Evolutionary conservation across 2,113 vertebrate species (phyloP), one percentile per base, ranked within the genome.

Genomic region (Mixornis gularis): DNA sequence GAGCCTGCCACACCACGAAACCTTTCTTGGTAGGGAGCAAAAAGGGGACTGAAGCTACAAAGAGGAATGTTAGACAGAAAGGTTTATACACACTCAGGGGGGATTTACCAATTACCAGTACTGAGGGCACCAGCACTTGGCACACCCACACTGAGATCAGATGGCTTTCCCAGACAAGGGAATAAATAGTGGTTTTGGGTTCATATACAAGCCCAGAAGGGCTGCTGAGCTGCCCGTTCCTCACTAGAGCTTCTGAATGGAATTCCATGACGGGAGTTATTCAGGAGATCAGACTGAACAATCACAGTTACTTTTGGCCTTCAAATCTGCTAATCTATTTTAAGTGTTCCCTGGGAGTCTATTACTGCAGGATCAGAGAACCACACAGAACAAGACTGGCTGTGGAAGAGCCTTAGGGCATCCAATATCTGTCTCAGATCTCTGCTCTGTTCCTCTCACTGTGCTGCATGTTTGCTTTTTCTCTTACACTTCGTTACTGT

Each of bases 301-400:
- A 82, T 48, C 80, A 52, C 16, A 62, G 56, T 48, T 62, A 73
- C 90, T 92, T 86, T 2, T 49, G 68, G 92, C 56, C 64, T 95
- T 90, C 88, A 88, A 63, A 90, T 56, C 76, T 95, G 73, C 51
- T 86, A 12, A 79, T 90, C 79, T 94, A 55, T 92, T 94, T 90
- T 53, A 92, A 93, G 53, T 87, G 78, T 69, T 94, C 72, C 82
- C 80, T 30, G 36, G 46, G 53, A 95, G 80, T 74, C 73, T 68
- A 15, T 76, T 88, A 49, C 80, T 69, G 84, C 49, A 78, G 83
- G 83, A 85, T 91, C 73, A 95, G 87, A 89, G 84, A 87, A 79
- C 10, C 43, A 64, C 58, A 87, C 20, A 64, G 49, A 92, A 59
- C 73, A 84, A 76, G 78, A 20, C 79, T 72, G 24, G 6, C 20